Conservation (phyloP, 35 echinoderm and acorn worm genomes). For the Ptychodera flava region DNA sequence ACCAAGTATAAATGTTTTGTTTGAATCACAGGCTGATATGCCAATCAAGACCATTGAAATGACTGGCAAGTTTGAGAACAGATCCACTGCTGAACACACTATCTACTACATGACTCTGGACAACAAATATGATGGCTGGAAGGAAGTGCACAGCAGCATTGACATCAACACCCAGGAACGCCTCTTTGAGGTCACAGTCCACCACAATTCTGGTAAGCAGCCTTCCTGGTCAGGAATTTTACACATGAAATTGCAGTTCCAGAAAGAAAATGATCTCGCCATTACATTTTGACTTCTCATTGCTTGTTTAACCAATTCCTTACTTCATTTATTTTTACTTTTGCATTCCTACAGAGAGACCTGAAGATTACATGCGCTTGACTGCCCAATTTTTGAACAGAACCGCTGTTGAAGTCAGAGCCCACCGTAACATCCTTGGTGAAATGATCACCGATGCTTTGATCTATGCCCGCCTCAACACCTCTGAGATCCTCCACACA, state of each 20-base stretch:
- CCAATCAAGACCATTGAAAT: constrained; percentile 8
- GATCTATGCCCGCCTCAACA: neutral
- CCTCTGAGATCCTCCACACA: neutral
- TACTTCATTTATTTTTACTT: no score
- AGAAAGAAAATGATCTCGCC: no score
- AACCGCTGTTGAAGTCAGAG: constrained; percentile 1
- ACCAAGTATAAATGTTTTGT: no score
- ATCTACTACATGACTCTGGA: constrained; percentile 29
- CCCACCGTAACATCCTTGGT: neutral
- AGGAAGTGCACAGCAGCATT: constrained; percentile 6
- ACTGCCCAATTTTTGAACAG: neutral
- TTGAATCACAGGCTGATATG: neutral
- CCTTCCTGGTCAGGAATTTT: no score
- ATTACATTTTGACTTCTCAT: no score
- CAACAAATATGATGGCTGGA: constrained; percentile 9
- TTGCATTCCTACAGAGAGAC: constrained; percentile 9
- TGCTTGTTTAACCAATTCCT: no score
- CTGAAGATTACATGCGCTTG: neutral
- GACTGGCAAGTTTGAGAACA: constrained; percentile 30
- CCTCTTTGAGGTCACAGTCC: constrained; percentile 2
- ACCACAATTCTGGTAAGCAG: constrained; percentile 53
- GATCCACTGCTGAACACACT: constrained; percentile 16
- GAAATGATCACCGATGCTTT: constrained; percentile 1
- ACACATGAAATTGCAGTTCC: no score
- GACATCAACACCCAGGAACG: constrained; percentile 15